Evolutionary conservation across 2,888 invertebrate genomes (phyloP).

Genomic region (Microctonus aethiopoides): DNA sequence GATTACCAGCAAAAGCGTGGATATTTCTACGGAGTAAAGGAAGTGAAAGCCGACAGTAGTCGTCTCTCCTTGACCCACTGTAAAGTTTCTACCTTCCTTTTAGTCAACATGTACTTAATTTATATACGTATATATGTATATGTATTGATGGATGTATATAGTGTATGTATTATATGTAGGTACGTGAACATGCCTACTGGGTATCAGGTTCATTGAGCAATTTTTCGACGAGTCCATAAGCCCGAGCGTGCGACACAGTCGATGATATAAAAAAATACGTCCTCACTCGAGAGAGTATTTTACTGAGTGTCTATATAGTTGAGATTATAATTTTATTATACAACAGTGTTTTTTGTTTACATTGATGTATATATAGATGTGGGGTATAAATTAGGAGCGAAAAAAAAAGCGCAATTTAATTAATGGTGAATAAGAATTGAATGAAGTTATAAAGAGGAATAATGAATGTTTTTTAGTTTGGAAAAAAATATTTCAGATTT

Average conservation of each 20-base stretch:
- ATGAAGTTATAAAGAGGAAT: no score
- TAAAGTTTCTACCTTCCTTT: slow-evolving; percentile 67
- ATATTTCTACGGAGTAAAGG: slow-evolving; percentile 51
- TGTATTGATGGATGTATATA: neutral
- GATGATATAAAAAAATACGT: neutral
- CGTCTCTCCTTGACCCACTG: slow-evolving; percentile 67
- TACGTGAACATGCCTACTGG: slow-evolving; percentile 9
- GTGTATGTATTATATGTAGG: no score
- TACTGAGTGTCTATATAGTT: neutral
- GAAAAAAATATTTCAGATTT: no score
- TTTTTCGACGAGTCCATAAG: slow-evolving; percentile 49
- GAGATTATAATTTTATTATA: neutral
- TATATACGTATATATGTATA: neutral
- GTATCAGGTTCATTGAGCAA: slow-evolving; percentile 65
- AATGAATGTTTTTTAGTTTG: no score
- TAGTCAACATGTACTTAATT: slow-evolving; percentile 55
- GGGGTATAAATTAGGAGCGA: no score
- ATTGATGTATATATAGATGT: no score
- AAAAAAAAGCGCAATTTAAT: no score
- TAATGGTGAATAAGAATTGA: no score
- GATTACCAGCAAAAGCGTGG: slow-evolving; percentile 31
- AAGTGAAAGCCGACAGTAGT: slow-evolving; percentile 63
- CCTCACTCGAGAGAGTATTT: neutral
- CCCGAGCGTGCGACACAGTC: neutral
- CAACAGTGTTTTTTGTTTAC: no score